Evolutionary conservation across 1,140 invertebrate genomes (phyloP), one percentile per base, ranked within the genome.

Genomic region (Drosophila murphyi): DNA sequence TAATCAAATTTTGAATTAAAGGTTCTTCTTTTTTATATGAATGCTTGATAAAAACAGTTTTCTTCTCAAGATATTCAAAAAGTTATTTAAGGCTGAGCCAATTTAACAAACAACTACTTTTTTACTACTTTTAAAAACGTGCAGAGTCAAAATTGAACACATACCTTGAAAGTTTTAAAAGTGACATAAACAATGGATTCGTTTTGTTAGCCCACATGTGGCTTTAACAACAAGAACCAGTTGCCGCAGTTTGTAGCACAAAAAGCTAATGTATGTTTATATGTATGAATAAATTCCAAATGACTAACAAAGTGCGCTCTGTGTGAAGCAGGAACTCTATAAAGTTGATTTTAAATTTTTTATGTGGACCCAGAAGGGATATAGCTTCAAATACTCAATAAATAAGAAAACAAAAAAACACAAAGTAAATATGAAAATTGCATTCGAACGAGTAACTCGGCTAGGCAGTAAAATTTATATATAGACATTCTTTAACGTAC

Each of bases 211-310:
- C n/a, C 43, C 34, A 28, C 72, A 71, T 59, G 52, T 63, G 59
- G 72, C 69, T 64, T 73, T 28, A 12, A 55, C 41, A 37, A 55
- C 47, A 69, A 52, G 34, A 73, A 68, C 55, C 71, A 69, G 50
- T 76, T 72, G 52, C 34, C 20, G 37, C 6, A 8, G 5, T 56
- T 37, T 6, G 48, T 45, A 43, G 31, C 8, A 52, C 43, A 41
- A 32, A 65, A 48, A 37, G 7, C 31, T 10, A 45, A 48, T 47
- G 20, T 43, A 41, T 41, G 28, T 34, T 29, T 7, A 34, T 47
- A 31, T 47, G n/a, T 62, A 12, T 48, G 10, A 55, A 41, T 55
- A 10, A 37, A n/a, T 50, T 72, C 35, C 35, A 48, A 45, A 41
- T 63, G 48, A 62, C 20, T 64, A 63, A 62, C 59, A 70, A 55